Evolutionary conservation across 1,140 invertebrate genomes (phyloP), one percentile per base, ranked within the genome.

Genomic region (Heliconius hermathena): DNA sequence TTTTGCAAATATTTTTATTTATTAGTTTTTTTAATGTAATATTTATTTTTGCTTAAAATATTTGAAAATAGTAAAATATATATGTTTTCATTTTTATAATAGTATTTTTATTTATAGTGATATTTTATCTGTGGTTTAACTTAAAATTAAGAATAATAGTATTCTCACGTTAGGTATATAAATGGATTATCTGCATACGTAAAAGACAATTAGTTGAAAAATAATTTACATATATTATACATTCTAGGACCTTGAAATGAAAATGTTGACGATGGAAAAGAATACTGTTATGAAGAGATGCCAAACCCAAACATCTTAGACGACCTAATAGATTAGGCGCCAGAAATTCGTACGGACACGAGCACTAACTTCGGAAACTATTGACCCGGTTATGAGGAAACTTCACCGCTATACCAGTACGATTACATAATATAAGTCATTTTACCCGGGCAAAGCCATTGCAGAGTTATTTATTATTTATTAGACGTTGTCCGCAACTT

Each of bases 281-380:
- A 72, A 22, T 36, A 72, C 71, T 41, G 33, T 72, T 72, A 72
- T 72, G 71, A 72, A 72, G 71, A 72, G 36, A 72, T 72, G 71
- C 71, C 71, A 72, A 72, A 72, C 71, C 71, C 71, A 72, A 72
- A 72, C 71, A 72, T 36, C 71, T 72, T 72, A 72, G 71, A 38
- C 71, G 71, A 72, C 71, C 71, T 72, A 72, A 72, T 72, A 72
- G 71, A 72, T 72, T 72, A 72, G 71, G 71, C 71, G 71, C 71
- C 71, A 72, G 71, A 41, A 72, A 22, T 9, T 72, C 71, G n/a
- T 72, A 72, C 71, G 71, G 36, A 72, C 57, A 26, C 60, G 18
- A 41, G 18, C 71, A 72, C 71, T 72, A 72, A 66, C 22, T 72
- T 72, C 36, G 36, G 33, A 41, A 71, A 72, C 71, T 38, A 72